Evolutionary conservation across 2,888 invertebrate species (phyloP).

Genomic region (Lutraria lutraria): DNA sequence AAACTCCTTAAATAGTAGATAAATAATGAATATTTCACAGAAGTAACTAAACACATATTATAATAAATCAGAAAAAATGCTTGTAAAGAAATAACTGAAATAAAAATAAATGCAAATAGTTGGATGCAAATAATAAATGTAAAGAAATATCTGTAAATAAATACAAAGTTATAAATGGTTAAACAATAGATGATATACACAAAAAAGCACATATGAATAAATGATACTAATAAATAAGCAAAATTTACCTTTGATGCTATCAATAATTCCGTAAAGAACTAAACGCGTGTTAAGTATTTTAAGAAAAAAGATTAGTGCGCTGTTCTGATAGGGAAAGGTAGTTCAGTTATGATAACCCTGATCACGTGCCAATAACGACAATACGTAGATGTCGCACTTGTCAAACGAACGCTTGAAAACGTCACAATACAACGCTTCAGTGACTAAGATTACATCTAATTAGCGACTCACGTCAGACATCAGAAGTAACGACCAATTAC

Average conservation of each 20-base stretch:
- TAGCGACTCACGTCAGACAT: constrained; percentile 1
- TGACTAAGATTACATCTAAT: constrained; percentile 3
- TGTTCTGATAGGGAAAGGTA: neutral
- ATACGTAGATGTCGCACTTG: constrained; percentile 24
- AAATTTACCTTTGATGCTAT: neutral
- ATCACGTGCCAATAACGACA: constrained; percentile 16
- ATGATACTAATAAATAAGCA: neutral
- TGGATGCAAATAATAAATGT: too few relatives aligned
- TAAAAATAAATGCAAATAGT: too few relatives aligned
- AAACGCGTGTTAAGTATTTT: neutral
- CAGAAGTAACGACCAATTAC: neutral
- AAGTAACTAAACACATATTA: too few relatives aligned
- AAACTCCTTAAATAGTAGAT: too few relatives aligned
- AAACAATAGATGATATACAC: too few relatives aligned
- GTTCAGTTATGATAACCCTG: neutral
- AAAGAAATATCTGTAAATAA: too few relatives aligned
- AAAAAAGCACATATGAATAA: neutral
- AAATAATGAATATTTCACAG: too few relatives aligned
- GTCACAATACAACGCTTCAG: constrained; percentile 42
- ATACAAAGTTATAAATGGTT: too few relatives aligned
- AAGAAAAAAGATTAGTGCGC: neutral
- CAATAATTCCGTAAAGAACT: constrained; percentile 3
- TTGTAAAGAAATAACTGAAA: too few relatives aligned
- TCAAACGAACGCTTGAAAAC: constrained; percentile 40
- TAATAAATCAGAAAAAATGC: too few relatives aligned